A percentile compares a stretch with the other conserved stretches of the same genome.
Conservation (phyloP, 2,888 invertebrate genomes). For the Amphipoea oculea region DNA sequence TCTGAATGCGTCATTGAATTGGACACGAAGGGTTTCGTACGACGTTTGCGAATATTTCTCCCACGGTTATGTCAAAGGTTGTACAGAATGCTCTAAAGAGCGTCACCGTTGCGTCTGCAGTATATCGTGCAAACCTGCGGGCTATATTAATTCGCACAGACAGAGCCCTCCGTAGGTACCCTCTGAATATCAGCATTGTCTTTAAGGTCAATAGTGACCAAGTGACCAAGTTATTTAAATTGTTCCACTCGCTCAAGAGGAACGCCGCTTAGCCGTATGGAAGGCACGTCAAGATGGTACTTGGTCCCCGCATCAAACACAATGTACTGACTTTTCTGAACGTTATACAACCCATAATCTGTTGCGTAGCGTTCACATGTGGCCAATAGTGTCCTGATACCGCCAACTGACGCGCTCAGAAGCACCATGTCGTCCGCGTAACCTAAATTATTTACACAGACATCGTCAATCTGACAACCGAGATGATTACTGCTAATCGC, state of each 20-base stretch:
- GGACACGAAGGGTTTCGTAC: too few species aligned
- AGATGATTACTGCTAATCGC: neutral
- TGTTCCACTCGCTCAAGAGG: too few species aligned
- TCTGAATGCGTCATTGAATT: too few species aligned
- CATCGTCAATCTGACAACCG: neutral
- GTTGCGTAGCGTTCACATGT: neutral
- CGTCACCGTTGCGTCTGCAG: too few species aligned
- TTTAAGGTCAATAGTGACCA: neutral
- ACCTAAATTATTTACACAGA: neutral
- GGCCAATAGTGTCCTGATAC: neutral
- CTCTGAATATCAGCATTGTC: neutral
- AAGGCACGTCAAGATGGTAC: neutral
- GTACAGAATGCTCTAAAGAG: too few species aligned
- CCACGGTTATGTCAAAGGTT: too few species aligned
- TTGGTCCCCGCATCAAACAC: neutral
- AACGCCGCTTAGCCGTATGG: neutral
- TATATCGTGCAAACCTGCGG: too few species aligned
- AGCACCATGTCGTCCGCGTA: neutral
- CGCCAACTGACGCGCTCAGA: neutral
- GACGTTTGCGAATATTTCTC: too few species aligned
- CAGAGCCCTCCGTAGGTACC: neutral
- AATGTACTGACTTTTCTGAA: too few species aligned
- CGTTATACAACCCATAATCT: neutral
- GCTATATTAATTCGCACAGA: too few species aligned
- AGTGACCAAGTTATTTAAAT: neutral